phyloP scores from a whole-genome alignment of 2,888 invertebrate species.

The Leucozona laternaria region DNA sequence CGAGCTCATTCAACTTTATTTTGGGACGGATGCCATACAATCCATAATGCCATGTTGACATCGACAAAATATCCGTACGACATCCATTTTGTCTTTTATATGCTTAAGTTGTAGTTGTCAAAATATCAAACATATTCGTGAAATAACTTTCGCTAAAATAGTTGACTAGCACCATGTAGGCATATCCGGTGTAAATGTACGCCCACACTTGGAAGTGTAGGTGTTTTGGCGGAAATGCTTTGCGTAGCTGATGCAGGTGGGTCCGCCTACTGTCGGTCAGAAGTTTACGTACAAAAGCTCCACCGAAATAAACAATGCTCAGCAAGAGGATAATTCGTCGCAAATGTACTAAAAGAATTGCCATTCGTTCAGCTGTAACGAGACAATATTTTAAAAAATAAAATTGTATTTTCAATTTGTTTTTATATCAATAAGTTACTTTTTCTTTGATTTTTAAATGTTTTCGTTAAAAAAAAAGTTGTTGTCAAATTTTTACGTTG shows the following conservation, averaged over 20 bases:
- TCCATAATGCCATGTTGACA: constrained; percentile 34
- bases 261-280: constrained; percentile 80
- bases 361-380: constrained; percentile 78
- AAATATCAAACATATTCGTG: constrained; percentile 80
- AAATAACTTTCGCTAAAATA: constrained; percentile 79
- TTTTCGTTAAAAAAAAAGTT: constrained; percentile 41
- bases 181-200: constrained; percentile 82
- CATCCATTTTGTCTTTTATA: constrained; percentile 31
- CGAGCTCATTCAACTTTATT: constrained; percentile 45
- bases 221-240: constrained; percentile 77
- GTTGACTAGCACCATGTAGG: constrained; percentile 80
- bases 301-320: constrained; percentile 82
- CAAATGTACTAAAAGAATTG: constrained; percentile 81
- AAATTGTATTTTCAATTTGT: constrained; percentile 59
- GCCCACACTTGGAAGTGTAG: constrained; percentile 83
- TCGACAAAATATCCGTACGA: constrained; percentile 4
- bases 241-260: constrained; percentile 78
- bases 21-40: constrained; percentile 16
- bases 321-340: constrained; percentile 82
- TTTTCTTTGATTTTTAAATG: constrained; percentile 23
- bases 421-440: constrained; percentile 24
- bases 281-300: constrained; percentile 80
- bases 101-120: constrained; percentile 77
- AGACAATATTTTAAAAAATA: neutral
- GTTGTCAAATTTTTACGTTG: constrained; percentile 36